Evolutionary conservation across 2,113 vertebrate species (phyloP).

Genomic region (Ardeotis arabs): DNA sequence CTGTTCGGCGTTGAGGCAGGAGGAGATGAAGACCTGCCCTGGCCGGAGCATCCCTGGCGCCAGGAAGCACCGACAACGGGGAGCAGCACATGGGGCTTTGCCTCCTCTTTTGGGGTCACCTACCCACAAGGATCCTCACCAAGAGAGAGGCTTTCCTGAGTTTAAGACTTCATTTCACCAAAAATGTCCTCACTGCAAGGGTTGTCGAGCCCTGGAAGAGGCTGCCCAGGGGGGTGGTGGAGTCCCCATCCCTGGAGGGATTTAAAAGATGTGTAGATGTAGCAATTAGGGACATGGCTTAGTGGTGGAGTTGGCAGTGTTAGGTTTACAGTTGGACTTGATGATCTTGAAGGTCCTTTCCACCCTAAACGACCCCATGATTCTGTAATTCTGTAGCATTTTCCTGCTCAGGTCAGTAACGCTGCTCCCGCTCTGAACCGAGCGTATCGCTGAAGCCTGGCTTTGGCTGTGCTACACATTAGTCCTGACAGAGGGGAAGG

Average conservation of each 20-base stretch:
- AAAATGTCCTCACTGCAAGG: not conserved
- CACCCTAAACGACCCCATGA: not conserved
- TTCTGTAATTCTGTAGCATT: not conserved
- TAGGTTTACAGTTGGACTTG: too few relatives aligned
- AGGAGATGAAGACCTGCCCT: not conserved
- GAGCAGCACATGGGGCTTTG: not conserved
- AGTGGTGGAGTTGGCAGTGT: too few relatives aligned
- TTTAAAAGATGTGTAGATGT: too few relatives aligned
- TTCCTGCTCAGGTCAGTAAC: not conserved
- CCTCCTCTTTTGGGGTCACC: not conserved
- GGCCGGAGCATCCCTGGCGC: fast-evolving
- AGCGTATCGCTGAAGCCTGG: fast-evolving
- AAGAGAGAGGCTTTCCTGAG: not conserved
- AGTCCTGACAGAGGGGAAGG: not conserved
- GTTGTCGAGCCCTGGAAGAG: not conserved
- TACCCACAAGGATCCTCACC: not conserved
- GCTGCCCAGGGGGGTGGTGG: not conserved
- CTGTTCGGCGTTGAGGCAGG: not conserved
- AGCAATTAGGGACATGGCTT: too few relatives aligned
- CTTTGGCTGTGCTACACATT: not conserved
- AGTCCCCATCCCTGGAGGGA: not conserved
- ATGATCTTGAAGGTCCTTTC: not conserved
- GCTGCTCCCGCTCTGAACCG: not conserved
- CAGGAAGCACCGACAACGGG: not conserved
- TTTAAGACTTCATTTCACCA: not conserved